phyloP scores from a whole-genome alignment of 2,113 vertebrate species.

The Nothobranchius kuhntae region DNA sequence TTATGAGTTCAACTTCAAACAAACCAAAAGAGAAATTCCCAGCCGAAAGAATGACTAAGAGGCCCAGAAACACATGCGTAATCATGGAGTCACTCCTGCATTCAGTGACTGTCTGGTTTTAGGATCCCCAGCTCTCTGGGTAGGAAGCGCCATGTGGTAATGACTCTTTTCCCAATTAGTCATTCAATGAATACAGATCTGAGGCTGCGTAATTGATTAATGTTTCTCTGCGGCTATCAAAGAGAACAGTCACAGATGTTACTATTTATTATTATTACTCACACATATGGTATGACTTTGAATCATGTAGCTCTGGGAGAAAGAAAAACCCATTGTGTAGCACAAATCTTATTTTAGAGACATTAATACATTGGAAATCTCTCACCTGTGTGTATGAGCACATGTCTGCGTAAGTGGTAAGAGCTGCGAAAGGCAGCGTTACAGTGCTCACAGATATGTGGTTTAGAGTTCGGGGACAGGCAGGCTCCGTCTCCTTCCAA shows the following conservation, averaged over 20 bases:
- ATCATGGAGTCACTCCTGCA: constrained; percentile 41
- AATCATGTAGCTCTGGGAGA: too few species aligned
- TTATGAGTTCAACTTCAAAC: constrained; percentile 19
- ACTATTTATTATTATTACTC: background rate
- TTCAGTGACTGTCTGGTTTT: constrained; percentile 32
- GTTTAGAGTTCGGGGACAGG: constrained; percentile 93
- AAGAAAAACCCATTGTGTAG: background rate
- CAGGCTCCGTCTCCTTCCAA: constrained; percentile 87
- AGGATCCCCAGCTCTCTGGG: background rate
- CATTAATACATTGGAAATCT: constrained; percentile 52
- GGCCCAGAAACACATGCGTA: constrained; percentile 49
- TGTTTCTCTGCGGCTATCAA: background rate
- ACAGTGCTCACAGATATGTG: constrained; percentile 98
- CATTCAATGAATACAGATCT: background rate
- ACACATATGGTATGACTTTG: background rate
- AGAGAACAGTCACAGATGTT: background rate
- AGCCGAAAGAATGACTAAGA: constrained; percentile 61
- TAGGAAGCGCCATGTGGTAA: too few species aligned
- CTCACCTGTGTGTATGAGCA: constrained; percentile 96
- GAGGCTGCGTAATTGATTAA: background rate
- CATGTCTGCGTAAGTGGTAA: constrained; percentile 96
- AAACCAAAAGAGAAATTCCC: constrained; percentile 39
- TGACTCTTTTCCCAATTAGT: background rate
- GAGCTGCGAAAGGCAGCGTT: constrained; percentile 97
- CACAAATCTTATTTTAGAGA: background rate